Evolutionary conservation across 2,888 invertebrate genomes (phyloP), one percentile per base, ranked within the genome.

Genomic region (Pristionchus mayeri): DNA sequence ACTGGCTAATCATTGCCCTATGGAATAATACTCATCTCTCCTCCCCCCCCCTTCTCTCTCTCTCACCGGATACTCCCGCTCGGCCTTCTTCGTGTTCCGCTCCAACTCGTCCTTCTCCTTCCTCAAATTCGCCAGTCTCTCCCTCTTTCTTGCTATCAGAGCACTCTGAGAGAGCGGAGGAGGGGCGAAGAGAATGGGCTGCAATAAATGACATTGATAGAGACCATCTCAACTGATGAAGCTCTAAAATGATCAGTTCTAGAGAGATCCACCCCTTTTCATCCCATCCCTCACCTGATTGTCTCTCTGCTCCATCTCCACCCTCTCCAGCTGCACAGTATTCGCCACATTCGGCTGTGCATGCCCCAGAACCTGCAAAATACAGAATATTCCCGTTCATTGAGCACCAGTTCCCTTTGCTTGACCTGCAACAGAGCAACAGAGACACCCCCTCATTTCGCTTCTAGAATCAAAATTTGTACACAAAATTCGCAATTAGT

Each of bases 51-150:
- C 63, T 4, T 24, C 57, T 7, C 24, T 24, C 24, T 24, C 63
- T 11, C 71, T 71, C 21, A 71, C 71, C 44, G 24, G 40, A 40
- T 24, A 40, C 71, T 71, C 40, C 71, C 40, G 40, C 0, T 71
- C 71, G 0, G n/a, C 40, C 71, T 71, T 71, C 71, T 71, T 71
- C 40, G 71, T 71, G 24, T 71, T 71, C 24, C 71, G 37, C 71
- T 44, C 24, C 24, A 71, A 44, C 18, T 40, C 76, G 4, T 48
- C 76, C 30, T 78, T 78, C 50, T 78, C 76, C 30, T 50, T 78
- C 30, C 76, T 78, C 50, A 78, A 30, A n/a, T 78, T 48, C 1
- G 76, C 76, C 50, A 78, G 27, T 78, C 76, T 24, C 50, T 50
- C 76, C 50, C 76, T 78, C 76, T 78, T 78, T 18, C 76, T 48